These are phyloP conservation scores for Gonocerus acuteangulatus DNA, from an alignment of 2,888 invertebrate species.

Conservation along the genomic window DNA sequence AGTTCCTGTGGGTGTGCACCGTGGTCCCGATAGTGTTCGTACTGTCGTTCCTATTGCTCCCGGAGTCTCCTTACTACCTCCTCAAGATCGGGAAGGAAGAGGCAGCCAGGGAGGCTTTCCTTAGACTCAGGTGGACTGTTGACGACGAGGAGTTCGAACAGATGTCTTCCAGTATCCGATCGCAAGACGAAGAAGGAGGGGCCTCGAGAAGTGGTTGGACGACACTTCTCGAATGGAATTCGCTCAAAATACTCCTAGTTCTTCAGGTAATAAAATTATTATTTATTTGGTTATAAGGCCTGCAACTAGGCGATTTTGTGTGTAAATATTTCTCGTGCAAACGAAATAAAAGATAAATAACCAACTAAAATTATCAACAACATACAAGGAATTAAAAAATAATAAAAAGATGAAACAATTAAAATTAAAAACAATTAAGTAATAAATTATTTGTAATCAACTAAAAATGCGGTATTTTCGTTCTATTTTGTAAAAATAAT, in stretches of 20 bases:
- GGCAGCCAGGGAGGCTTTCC: slow-evolving; percentile 43
- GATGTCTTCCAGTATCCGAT: slow-evolving; percentile 21
- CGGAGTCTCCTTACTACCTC: slow-evolving; percentile 55
- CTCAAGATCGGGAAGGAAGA: slow-evolving; percentile 48
- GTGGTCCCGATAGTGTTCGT: slow-evolving; percentile 48
- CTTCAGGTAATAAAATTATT: slow-evolving; percentile 9
- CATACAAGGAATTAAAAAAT: too few relatives aligned
- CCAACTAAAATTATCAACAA: too few relatives aligned
- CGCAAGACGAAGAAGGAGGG: slow-evolving; percentile 12
- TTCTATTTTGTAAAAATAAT: too few relatives aligned
- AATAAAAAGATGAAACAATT: too few relatives aligned
- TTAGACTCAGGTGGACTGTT: slow-evolving; percentile 28
- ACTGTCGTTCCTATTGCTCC: slow-evolving; percentile 50
- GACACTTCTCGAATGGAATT: slow-evolving; percentile 27
- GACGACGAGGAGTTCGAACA: slow-evolving; percentile 29
- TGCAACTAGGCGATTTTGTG: too few relatives aligned
- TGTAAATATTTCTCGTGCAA: too few relatives aligned
- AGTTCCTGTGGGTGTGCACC: slow-evolving; percentile 44
- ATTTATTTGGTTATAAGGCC: too few relatives aligned
- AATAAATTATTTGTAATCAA: too few relatives aligned
- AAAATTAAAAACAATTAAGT: too few relatives aligned
- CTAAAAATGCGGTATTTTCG: too few relatives aligned
- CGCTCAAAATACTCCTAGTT: not conserved
- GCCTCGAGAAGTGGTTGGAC: slow-evolving; percentile 26
- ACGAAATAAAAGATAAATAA: too few relatives aligned